A percentile compares a stretch with the other conserved stretches of the same genome.
phyloP scores from a whole-genome alignment of 2,113 vertebrate species.

The Fukomys damarensis region DNA sequence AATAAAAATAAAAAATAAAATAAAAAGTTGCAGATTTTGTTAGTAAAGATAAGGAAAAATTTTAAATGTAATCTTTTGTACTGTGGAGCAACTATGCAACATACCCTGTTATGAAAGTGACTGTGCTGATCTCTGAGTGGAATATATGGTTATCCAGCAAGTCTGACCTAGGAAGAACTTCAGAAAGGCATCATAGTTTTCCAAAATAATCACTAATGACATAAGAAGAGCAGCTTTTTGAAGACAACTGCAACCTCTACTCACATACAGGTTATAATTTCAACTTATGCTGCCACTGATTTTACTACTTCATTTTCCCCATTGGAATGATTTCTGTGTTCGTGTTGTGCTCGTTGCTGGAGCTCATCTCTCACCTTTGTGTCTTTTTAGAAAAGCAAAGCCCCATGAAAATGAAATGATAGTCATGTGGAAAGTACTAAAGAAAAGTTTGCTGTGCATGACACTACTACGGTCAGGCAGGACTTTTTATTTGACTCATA shows the following conservation, averaged over 20 bases:
- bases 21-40: constrained; percentile 26
- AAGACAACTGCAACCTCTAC: not conserved
- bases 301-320: constrained; percentile 11
- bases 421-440: not conserved
- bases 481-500: not conserved
- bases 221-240: not conserved
- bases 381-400: not conserved
- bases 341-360: not conserved
- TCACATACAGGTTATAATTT: constrained; percentile 10
- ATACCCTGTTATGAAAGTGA: not conserved
- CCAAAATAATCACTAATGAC: not conserved
- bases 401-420: not conserved
- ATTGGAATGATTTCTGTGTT: not conserved
- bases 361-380: not conserved
- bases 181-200: not conserved
- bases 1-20: too few relatives aligned
- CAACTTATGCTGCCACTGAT: not conserved
- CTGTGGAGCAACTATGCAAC: not conserved
- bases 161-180: constrained; percentile 20
- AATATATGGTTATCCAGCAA: not conserved
- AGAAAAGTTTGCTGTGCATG: not conserved
- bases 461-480: not conserved
- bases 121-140: not conserved
- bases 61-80: not conserved
- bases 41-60: not conserved